phyloP scores from a whole-genome alignment of 1,140 invertebrate genomes.

The Argopecten irradians region DNA sequence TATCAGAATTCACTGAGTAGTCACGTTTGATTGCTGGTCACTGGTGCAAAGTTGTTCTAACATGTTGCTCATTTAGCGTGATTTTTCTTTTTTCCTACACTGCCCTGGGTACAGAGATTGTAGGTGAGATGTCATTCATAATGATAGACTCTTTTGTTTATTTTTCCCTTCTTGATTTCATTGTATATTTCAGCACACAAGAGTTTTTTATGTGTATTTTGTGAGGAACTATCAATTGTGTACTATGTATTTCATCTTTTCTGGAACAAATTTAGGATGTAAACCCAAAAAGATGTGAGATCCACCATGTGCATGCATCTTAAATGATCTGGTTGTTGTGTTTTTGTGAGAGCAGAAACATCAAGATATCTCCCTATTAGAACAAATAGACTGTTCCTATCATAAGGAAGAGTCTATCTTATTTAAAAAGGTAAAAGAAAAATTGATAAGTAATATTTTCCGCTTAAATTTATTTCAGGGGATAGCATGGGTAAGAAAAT shows the following conservation, averaged over 20 bases:
- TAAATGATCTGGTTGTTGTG: neutral
- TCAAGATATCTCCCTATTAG: neutral
- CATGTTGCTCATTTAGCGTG: neutral
- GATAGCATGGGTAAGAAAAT: neutral
- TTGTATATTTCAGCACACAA: neutral
- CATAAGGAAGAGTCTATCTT: neutral
- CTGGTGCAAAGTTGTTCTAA: neutral
- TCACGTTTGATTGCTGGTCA: neutral
- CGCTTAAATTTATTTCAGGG: neutral
- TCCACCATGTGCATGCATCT: neutral
- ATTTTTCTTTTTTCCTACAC: slow-evolving; percentile 9
- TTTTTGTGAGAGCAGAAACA: slow-evolving; percentile 1
- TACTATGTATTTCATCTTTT: neutral
- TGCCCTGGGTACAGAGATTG: neutral
- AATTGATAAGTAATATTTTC: neutral
- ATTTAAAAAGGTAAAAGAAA: neutral
- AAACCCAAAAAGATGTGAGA: neutral
- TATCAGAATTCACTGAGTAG: slow-evolving; percentile 2
- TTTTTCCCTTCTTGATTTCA: neutral
- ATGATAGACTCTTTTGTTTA: neutral
- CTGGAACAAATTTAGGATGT: neutral
- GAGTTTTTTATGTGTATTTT: neutral
- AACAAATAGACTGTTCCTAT: neutral
- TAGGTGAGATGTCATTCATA: neutral
- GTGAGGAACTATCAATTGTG: neutral